Conservation (phyloP, 2,113 vertebrate species). For the Brachyistius frenatus region DNA sequence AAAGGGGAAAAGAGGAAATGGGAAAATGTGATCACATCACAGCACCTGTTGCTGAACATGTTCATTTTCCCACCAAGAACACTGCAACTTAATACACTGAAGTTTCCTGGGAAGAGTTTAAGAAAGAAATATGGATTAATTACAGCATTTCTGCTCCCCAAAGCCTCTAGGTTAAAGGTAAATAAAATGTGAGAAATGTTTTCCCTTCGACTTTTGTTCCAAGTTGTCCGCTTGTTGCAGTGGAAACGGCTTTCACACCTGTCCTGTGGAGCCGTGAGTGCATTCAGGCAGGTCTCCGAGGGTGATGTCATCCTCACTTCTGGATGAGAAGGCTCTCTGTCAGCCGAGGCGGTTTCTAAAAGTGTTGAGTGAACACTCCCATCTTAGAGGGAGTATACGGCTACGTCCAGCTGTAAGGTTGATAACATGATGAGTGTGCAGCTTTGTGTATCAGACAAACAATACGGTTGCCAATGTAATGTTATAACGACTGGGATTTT, state of each 20-base stretch:
- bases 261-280: conserved; percentile 36
- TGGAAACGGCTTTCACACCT: conserved; percentile 58
- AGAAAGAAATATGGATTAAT: conserved; percentile 22
- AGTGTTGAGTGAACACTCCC: conserved; percentile 56
- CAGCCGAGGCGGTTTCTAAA: conserved; percentile 30
- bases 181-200: conserved; percentile 37
- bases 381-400: conserved; percentile 39
- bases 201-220: conserved; percentile 22
- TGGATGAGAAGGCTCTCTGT: conserved; percentile 29
- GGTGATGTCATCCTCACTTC: conserved; percentile 50
- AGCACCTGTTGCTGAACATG: conserved; percentile 62
- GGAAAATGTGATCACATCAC: conserved; percentile 39
- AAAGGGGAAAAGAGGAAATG: background rate
- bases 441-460: conserved; percentile 39
- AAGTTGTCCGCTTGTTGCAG: conserved; percentile 33
- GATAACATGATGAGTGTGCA: conserved; percentile 45
- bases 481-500: conserved; percentile 32
- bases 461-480: conserved; percentile 17
- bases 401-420: conserved; percentile 39
- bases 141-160: background rate
- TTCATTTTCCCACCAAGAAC: conserved; percentile 47
- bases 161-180: conserved; percentile 34
- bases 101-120: conserved; percentile 20
- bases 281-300: conserved; percentile 14
- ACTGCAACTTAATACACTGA: conserved; percentile 25